These are phyloP conservation scores for Arnoldichthys spilopterus DNA, from an alignment of 2,797 vertebrate species.

Conservation along the genomic window DNA sequence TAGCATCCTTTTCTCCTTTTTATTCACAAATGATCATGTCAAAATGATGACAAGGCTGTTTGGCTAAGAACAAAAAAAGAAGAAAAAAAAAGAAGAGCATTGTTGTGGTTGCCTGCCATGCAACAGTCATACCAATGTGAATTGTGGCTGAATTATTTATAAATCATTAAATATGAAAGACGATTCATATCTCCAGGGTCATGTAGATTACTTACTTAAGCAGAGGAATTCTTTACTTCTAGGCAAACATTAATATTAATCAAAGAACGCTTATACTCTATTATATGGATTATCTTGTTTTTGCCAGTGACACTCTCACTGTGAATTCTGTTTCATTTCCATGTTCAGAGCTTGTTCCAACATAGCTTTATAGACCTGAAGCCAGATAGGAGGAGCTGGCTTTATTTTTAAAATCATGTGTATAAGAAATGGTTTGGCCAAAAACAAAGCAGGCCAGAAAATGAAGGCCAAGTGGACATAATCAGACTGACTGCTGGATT, in stretches of 20 bases:
- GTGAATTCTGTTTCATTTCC: conserved; percentile 33
- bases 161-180: conserved; percentile 33
- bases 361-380: neutral
- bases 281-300: conserved; percentile 24
- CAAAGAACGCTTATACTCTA: conserved; percentile 12
- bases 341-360: neutral
- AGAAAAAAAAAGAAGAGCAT: neutral
- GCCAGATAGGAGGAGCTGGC: neutral
- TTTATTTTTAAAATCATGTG: neutral
- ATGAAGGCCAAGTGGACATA: neutral
- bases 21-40: neutral
- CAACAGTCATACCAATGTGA: conserved; percentile 21
- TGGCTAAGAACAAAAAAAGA: neutral
- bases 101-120: conserved; percentile 16
- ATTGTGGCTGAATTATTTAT: conserved; percentile 38
- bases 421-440: neutral
- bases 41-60: neutral
- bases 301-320: conserved; percentile 21
- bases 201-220: conserved; percentile 22
- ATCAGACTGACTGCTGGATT: neutral
- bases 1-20: neutral
- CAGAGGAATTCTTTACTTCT: conserved; percentile 9
- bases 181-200: conserved; percentile 21
- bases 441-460: neutral
- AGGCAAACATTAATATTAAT: conserved; percentile 33